These are phyloP conservation scores for Heliconius cydno DNA, from an alignment of 2,888 invertebrate genomes.

Conservation along the genomic window DNA sequence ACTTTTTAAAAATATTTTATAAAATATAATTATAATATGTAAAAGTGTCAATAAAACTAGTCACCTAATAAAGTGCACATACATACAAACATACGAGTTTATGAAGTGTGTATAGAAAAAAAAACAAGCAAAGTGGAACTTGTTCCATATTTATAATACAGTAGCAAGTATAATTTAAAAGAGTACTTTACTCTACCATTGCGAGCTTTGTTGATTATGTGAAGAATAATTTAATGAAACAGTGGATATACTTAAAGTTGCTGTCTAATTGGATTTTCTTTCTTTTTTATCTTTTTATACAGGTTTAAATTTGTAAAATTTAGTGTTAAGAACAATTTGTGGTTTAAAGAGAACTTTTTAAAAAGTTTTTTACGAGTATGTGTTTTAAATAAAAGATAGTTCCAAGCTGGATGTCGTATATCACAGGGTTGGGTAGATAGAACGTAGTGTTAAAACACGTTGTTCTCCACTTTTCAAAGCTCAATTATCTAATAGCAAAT, in stretches of 20 bases:
- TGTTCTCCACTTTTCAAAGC: background rate
- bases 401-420: too few relatives aligned
- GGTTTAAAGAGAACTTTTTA: background rate
- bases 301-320: background rate
- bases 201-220: conserved; percentile 28
- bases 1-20: background rate
- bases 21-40: background rate
- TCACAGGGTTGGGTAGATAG: background rate
- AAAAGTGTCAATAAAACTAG: conserved; percentile 2
- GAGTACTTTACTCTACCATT: conserved; percentile 30
- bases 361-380: background rate
- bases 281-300: background rate
- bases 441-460: background rate
- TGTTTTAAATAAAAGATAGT: too few relatives aligned
- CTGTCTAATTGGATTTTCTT: conserved; percentile 14
- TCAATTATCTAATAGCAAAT: background rate
- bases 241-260: conserved; percentile 18
- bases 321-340: background rate
- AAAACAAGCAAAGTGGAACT: conserved; percentile 26
- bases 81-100: background rate
- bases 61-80: conserved; percentile 16
- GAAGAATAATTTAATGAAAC: conserved; percentile 29
- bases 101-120: conserved; percentile 8
- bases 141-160: conserved; percentile 33
- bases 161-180: conserved; percentile 32